A percentile compares a stretch with the other conserved stretches of the same genome.
Evolutionary conservation across 1,140 invertebrate species (phyloP).

Genomic region (Papilio dardanus): DNA sequence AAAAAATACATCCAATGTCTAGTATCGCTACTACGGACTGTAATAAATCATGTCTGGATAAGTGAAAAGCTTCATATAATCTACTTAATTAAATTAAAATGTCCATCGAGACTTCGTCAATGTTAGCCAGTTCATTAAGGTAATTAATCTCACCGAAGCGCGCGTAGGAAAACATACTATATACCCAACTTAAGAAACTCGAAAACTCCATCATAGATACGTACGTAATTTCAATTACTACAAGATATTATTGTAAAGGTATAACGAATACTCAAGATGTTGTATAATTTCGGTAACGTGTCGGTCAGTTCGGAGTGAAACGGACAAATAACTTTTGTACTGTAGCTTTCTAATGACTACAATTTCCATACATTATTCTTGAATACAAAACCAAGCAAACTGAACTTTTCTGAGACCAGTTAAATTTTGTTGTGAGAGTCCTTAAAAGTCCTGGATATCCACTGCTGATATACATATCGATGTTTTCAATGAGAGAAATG

Average conservation of each 20-base stretch:
- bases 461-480: too few relatives aligned
- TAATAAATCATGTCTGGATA: background rate
- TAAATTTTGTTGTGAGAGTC: background rate
- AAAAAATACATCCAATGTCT: background rate
- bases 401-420: background rate
- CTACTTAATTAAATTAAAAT: background rate
- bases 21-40: background rate
- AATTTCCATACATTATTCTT: background rate
- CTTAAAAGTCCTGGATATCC: too few relatives aligned
- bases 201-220: too few relatives aligned
- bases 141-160: background rate
- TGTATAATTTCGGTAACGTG: background rate
- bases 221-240: too few relatives aligned
- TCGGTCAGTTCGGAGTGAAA: background rate
- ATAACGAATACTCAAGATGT: background rate
- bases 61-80: background rate
- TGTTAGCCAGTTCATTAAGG: background rate
- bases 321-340: background rate
- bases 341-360: background rate
- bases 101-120: background rate
- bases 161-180: background rate
- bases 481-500: too few relatives aligned
- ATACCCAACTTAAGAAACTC: too few relatives aligned
- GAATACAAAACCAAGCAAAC: background rate
- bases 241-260: background rate